phyloP scores from a whole-genome alignment of 2,888 invertebrate species.

The Ectemnius lituratus region DNA sequence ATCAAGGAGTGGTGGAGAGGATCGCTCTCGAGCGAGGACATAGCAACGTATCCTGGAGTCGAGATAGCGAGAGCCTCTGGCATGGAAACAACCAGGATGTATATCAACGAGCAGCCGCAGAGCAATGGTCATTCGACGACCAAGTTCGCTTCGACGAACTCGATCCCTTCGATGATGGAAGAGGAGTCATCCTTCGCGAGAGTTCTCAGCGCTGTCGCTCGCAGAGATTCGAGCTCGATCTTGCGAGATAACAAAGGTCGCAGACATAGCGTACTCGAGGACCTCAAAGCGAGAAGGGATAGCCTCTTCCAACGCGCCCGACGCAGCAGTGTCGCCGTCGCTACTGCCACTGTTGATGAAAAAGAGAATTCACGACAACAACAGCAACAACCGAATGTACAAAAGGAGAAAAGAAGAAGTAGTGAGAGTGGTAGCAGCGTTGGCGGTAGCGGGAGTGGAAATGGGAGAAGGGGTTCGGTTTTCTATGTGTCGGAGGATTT shows the following conservation, averaged over 20 bases:
- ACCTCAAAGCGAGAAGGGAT: slow-evolving; percentile 71
- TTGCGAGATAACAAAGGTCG: slow-evolving; percentile 67
- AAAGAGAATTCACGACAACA: slow-evolving; percentile 56
- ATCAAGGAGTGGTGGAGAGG: too few species aligned
- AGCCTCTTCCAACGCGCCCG: slow-evolving; percentile 71
- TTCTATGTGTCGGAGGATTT: slow-evolving; percentile 74
- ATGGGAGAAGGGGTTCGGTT: slow-evolving; percentile 66
- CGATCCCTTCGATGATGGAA: slow-evolving; percentile 72
- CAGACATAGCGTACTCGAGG: slow-evolving; percentile 76
- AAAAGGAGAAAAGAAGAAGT: slow-evolving; percentile 65
- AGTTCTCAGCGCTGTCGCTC: slow-evolving; percentile 37
- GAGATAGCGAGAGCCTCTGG: slow-evolving; percentile 17
- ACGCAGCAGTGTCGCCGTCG: slow-evolving; percentile 66
- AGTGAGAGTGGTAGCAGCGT: slow-evolving; percentile 44
- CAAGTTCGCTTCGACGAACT: slow-evolving; percentile 74
- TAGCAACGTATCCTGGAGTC: too few species aligned
- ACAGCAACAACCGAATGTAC: slow-evolving; percentile 9
- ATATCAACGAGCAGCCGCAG: slow-evolving; percentile 68
- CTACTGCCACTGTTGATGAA: slow-evolving; percentile 65
- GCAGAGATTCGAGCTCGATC: slow-evolving; percentile 46
- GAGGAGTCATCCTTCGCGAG: slow-evolving; percentile 57
- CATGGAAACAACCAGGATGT: slow-evolving; percentile 66
- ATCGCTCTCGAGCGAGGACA: too few species aligned
- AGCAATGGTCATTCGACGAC: slow-evolving; percentile 64
- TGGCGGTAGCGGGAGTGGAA: slow-evolving; percentile 30